Evolutionary conservation across 2,797 vertebrate genomes (phyloP), one percentile per base, ranked within the genome.

Genomic region (Paedocypris micromegethes): DNA sequence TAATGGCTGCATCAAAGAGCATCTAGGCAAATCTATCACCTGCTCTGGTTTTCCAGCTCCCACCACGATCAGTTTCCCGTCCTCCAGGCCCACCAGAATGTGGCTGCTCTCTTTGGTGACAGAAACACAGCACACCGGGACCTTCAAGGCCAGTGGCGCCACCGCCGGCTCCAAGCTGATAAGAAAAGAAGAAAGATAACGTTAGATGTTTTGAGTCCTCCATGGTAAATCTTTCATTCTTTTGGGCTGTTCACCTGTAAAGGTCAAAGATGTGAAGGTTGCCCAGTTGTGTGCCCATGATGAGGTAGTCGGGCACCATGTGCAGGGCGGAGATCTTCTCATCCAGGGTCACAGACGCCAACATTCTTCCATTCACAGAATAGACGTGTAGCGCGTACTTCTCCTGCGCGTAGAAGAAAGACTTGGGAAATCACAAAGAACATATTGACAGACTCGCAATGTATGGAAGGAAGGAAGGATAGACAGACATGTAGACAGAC

Each of bases 31-130:
- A 62, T 4, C 39, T 9, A 85, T 88, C 79, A 98, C 96, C 95
- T 97, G 92, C 0, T 93, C 86, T 0, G 95, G 96, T 81, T 96
- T 93, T 67, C 96, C 95, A 0, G 95, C 92, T 56, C 95, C 93
- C 79, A 98, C 95, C 79, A 98, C 93, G 0, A 98, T 98, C 51
- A 98, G 87, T 77, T 98, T 98, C 23, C 96, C 96, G 0, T 98
- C 93, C 72, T 94, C 93, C 66, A 98, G 83, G 37, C 96, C 95
- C 82, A 97, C 93, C 4, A 98, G 85, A 81, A 97, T 92, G 81
- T 98, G 96, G 83, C 94, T 98, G 84, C 77, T 88, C 86, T 97
- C 94, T 83, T 97, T 98, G 68, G 95, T 98, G 81, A 98, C 88
- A 0, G 93, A 93, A 75, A 98, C 90, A 47, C 94, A 92, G 82